phyloP scores from a whole-genome alignment of 2,888 invertebrate genomes.

The Microctonus aethiopoides region DNA sequence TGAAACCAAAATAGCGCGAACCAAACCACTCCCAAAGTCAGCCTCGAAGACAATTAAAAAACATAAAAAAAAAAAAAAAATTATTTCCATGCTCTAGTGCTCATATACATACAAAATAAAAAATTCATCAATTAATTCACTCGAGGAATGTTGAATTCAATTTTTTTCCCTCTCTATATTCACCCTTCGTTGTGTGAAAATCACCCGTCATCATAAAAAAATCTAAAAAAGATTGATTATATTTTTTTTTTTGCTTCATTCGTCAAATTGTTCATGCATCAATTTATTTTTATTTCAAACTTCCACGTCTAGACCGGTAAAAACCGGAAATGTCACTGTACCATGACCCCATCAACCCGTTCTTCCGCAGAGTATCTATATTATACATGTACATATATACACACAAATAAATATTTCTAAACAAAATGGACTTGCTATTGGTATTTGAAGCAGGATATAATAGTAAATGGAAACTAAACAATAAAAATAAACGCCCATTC shows the following conservation, averaged over 20 bases:
- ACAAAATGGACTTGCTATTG: background rate
- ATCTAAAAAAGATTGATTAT: background rate
- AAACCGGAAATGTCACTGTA: constrained; percentile 45
- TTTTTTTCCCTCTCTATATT: background rate
- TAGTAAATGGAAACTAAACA: background rate
- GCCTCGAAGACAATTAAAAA: background rate
- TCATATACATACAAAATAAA: background rate
- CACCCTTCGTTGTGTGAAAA: background rate
- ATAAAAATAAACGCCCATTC: background rate
- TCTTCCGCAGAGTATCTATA: background rate
- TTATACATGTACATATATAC: background rate
- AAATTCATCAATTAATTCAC: background rate
- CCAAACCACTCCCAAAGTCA: background rate
- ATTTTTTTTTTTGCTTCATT: background rate
- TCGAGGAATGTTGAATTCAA: background rate
- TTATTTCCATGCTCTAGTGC: too few species aligned
- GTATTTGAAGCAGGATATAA: constrained; percentile 1
- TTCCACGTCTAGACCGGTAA: constrained; percentile 28
- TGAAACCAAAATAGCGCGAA: background rate
- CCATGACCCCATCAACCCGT: constrained; percentile 38
- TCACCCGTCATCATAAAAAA: background rate
- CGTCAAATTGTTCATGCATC: background rate
- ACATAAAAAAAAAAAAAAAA: too few species aligned
- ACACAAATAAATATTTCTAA: background rate
- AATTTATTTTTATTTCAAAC: background rate